Conservation (phyloP, 2,888 invertebrate genomes). For the Onchidella celtica region DNA sequence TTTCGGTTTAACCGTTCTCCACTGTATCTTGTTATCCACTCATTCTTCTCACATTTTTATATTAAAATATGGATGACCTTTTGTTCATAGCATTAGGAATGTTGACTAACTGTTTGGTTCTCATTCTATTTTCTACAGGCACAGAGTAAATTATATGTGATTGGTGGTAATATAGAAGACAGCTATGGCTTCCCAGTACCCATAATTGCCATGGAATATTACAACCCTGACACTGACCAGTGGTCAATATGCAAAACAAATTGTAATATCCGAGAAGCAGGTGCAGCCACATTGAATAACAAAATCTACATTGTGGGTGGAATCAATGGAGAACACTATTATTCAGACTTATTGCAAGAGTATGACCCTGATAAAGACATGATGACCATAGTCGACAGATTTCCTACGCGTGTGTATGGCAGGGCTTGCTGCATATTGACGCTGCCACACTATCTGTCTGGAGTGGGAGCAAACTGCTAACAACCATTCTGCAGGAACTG, state of each 20-base stretch:
- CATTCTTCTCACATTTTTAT: too few relatives aligned
- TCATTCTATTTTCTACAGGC: slow-evolving; percentile 11
- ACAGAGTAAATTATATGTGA: slow-evolving; percentile 70
- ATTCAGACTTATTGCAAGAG: slow-evolving; percentile 74
- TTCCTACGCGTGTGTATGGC: slow-evolving; percentile 75
- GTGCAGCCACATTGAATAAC: slow-evolving; percentile 70
- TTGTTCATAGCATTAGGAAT: too few relatives aligned
- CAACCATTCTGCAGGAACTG: too few relatives aligned
- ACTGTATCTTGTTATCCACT: too few relatives aligned
- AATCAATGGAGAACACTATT: slow-evolving; percentile 77
- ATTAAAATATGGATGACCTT: too few relatives aligned
- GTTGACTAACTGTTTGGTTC: too few relatives aligned
- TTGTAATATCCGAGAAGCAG: slow-evolving; percentile 77
- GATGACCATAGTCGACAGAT: slow-evolving; percentile 70
- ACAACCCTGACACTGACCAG: slow-evolving; percentile 66
- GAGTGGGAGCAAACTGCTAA: slow-evolving; percentile 18
- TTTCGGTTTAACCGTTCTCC: too few relatives aligned
- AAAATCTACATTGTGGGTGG: slow-evolving; percentile 78
- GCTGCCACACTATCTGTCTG: slow-evolving; percentile 70
- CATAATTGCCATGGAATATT: slow-evolving; percentile 75
- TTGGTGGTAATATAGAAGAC: slow-evolving; percentile 78
- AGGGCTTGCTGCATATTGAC: slow-evolving; percentile 76
- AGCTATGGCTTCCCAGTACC: slow-evolving; percentile 77
- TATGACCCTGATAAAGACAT: slow-evolving; percentile 71
- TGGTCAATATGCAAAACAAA: slow-evolving; percentile 75